Base-by-base conservation (phyloP, 1,140 invertebrate species). In the Cydia pomonella region DNA sequence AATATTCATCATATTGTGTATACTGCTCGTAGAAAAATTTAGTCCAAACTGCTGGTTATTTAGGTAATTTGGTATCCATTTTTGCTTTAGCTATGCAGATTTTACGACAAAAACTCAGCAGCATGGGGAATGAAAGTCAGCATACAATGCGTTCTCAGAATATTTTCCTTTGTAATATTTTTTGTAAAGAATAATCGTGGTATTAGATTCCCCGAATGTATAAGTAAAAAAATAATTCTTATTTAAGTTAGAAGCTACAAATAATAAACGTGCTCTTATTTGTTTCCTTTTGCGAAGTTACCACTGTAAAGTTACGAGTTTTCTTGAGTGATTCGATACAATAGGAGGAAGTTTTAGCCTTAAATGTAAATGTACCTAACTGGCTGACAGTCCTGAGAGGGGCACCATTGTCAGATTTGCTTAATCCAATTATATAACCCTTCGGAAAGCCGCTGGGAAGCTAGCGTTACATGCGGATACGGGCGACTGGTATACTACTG, bases 371-470 rank as follows among this genome's bases (percentile, higher is more conserved):
- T 73, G 73, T 73, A 47, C 33, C 27, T 69, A 69, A 18, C 29
- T 69, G 41, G 64, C 64, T 69, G 64, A 41, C n/a, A 69, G 73
- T 59, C 27, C 29, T 41, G 21, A 50, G 53, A 9, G 44, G 18
- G 25, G 59, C 50, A 47, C 74, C 41, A 62, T 71, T 74, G 77
- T 79, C 77, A 77, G 69, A 72, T 76, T 73, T 72, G 29, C 16
- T 53, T 80, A 76, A 82, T 78, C 78, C 78, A 80, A 80, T 82
- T 81, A 79, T 79, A 79, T 64, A 64, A 77, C 76, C 78, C 73
- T 76, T 53, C 72, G 74, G 76, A 76, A 69, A 69, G 7, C 64
- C 64, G n/a, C 73, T 78, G 53, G 38, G 75, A 73, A 78, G 76
- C 71, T 59, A 53, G 69, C 29, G 29, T 69, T 38, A 69, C 64